Base-by-base conservation (phyloP, 1,140 invertebrate genomes). In the Pinna nobilis region DNA sequence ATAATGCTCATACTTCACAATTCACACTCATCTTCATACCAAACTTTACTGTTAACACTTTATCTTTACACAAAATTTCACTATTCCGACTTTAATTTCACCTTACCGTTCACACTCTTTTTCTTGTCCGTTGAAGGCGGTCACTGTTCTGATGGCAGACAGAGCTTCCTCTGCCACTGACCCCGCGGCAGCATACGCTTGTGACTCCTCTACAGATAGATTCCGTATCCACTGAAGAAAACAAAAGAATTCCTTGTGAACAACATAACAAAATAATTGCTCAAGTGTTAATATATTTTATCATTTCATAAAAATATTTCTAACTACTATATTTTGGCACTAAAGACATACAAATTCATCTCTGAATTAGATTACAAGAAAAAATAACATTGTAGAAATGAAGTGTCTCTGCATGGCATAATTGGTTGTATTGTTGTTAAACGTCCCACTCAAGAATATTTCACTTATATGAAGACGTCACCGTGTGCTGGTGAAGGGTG, bases 101-200 rank as follows among this genome's bases (percentile, higher is more conserved):
- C 25, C 59, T 51, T 65, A 82, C 82, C 79, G 77, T 37, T 70
- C 25, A 35, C 82, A 69, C 79, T 89, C 88, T 70, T 86, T 87
- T 33, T 83, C 75, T 59, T 88, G 83, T 7, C 88, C 88, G 61
- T 87, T 84, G 49, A 89, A 90, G 30, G 89, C 86, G 35, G 83
- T 80, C 0, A 90, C 89, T 9, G 89, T 90, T 39, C 85, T 57
- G 7, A 90, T 87, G 20, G 81, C 63, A 18, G 80, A 67, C 11
- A 90, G 73, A 3, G 84, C 80, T 70, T 90, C 88, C 60, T 89
- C 86, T 1, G 88, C 87, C 0, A 89, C 78, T 6, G 83, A 73
- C 3, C 87, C 87, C 55, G 88, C 87, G 41, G 80, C 82, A 20
- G 87, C 84, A 73, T 88, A 88, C 0, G 83, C 83, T 55, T 80